Evolutionary conservation across 92 coral and sea anemone genomes (phyloP), one percentile per base, ranked within the genome.

Genomic region (Chrysogorgia sp.): DNA sequence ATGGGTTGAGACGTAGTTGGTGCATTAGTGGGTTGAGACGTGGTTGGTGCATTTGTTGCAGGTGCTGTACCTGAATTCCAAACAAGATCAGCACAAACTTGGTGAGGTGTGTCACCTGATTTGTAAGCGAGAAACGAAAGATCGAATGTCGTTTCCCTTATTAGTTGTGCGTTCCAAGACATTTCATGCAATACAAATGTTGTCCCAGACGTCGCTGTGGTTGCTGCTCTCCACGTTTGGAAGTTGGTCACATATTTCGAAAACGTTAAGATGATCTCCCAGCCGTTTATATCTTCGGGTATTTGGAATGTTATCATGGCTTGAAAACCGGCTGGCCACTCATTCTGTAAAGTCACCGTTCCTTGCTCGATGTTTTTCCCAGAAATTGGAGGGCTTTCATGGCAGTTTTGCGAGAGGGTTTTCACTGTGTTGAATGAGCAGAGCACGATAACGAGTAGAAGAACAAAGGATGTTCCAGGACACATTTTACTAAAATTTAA

Each of bases 211-310:
- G 53, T 26, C 50, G 84, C 76, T 29, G 12, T 45, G 53, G 45
- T 40, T 1, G 8, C 2, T 47, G 86, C 91, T 28, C 79, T 84
- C 68, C 82, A 81, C 10, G 71, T 78, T 33, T 58, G 28, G 19
- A 76, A 45, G 14, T 40, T 48, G 15, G 24, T 48, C n/a, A 84
- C 86, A 47, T 67, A 67, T 29, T 71, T 56, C 8, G 86, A 53
- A 76, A 88, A 84, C 10, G 37, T 81, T 13, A 88, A 26, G 17
- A 84, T 58, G 30, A 88, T 80, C 40, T 26, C 29, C 88, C 91
- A 88, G 4, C 91, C 83, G n/a, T 77, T 45, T n/a, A 65, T 77
- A 10, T 82, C 75, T 65, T 80, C 60, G 45, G 77, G 79, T 23
- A 86, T 29, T 34, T 29, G 61, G 23, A 87, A 63, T 10, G 45